Evolutionary conservation across 1,140 invertebrate genomes (phyloP), one percentile per base, ranked within the genome.

Genomic region (Harpegnathos saltator): DNA sequence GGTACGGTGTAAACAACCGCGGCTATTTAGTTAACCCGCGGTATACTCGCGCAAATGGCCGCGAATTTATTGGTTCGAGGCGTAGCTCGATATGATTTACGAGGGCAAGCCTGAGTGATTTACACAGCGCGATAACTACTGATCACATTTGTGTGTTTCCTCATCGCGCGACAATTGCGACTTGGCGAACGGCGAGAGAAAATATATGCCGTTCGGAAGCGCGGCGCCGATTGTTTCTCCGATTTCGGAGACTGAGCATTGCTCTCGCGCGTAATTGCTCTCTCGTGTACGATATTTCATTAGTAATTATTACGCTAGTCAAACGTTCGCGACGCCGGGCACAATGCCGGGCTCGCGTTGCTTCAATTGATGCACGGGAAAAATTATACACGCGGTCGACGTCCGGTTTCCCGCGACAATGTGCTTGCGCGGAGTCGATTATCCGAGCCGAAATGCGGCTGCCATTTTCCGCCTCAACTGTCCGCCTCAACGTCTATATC

Each of bases 121-220:
- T 80, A 80, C 69, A 58, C n/a, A 80, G 50, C 52, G 24, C 75
- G 75, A 80, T 80, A 80, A 80, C 65, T 80, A 80, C 65, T 80
- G 75, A 80, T 80, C 65, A 50, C 75, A 78, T 78, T 80, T 69
- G 75, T 58, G 75, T 80, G 75, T 80, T 80, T 69, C 52, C 63
- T 80, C 75, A 80, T 80, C 58, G 74, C 58, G 74, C 19, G 75
- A 80, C 75, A 71, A 80, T 69, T 15, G 75, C 58, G 58, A 58
- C 52, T 69, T 80, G 17, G 75, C 33, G 52, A 80, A 69, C 17
- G 38, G 38, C 50, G 65, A 48, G 52, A 52, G 58, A 56, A n/a
- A n/a, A n/a, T n/a, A 80, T 69, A 58, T 59, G 19, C 44, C 38
- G 33, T 80, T 14, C 65, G 63, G 15, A 38, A 54, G 11, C 26